These are phyloP conservation scores for Psittacula cyanocephala DNA, from an alignment of 2,113 vertebrate genomes.

Conservation along the genomic window DNA sequence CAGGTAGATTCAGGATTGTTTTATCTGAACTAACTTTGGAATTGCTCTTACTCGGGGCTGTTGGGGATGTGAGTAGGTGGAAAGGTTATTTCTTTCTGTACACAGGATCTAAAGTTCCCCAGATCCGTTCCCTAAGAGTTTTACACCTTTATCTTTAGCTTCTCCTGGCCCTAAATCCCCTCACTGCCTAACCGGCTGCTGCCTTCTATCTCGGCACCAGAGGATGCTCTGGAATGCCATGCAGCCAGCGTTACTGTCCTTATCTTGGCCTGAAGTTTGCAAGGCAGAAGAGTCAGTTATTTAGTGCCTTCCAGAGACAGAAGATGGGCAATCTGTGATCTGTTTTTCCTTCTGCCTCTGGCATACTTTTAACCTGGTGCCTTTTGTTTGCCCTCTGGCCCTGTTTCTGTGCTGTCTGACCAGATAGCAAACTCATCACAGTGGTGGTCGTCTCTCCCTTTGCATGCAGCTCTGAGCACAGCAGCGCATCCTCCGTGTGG, in stretches of 20 bases:
- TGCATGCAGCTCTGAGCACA: background rate
- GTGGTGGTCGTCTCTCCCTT: accelerated
- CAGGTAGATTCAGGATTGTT: background rate
- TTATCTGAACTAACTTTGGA: background rate
- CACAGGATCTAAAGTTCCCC: background rate
- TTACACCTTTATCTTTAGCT: slow-evolving; percentile 25
- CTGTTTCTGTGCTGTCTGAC: background rate
- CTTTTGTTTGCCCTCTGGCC: background rate
- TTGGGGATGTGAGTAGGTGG: background rate
- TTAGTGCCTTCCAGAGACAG: background rate
- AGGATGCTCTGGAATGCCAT: slow-evolving; percentile 19
- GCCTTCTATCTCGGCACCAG: background rate
- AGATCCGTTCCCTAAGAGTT: background rate
- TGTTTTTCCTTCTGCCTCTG: background rate
- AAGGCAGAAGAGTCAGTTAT: background rate
- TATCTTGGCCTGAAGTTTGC: background rate
- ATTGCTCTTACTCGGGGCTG: background rate
- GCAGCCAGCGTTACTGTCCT: background rate
- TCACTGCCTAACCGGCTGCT: background rate
- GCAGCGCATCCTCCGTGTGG: accelerated
- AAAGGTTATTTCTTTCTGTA: background rate
- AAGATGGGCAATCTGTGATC: background rate
- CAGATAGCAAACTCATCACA: background rate
- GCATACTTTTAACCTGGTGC: background rate
- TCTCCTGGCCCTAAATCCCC: slow-evolving; percentile 7